Evolutionary conservation across 92 coral and sea anemone genomes (phyloP).

Genomic region (Phymanthus crucifer): DNA sequence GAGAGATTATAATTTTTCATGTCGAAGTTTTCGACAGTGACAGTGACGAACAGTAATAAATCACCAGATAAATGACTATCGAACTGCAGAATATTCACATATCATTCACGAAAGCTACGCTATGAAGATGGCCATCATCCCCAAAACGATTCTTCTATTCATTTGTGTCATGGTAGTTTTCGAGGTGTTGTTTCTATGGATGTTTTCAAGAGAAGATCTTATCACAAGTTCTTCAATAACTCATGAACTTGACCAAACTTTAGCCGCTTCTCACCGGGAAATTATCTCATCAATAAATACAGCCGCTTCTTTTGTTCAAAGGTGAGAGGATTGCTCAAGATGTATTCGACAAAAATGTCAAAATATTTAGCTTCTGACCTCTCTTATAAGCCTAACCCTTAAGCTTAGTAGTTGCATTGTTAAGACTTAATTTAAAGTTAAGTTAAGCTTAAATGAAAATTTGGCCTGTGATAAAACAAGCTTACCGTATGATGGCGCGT

Average conservation of each 20-base stretch:
- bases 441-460: too few species aligned
- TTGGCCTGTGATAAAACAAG: too few species aligned
- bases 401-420: too few species aligned
- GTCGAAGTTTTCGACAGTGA: too few species aligned
- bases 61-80: slow-evolving; percentile 15
- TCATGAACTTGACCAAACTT: neutral
- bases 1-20: too few species aligned
- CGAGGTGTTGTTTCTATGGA: slow-evolving; percentile 51
- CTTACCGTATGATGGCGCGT: too few species aligned
- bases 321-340: neutral
- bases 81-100: neutral
- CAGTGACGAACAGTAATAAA: neutral
- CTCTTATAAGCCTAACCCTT: too few species aligned
- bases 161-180: slow-evolving; percentile 46
- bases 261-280: neutral
- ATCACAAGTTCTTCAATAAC: neutral
- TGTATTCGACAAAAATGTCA: too few species aligned
- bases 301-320: neutral
- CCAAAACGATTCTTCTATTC: slow-evolving; percentile 42
- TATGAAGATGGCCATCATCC: slow-evolving; percentile 42
- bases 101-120: neutral
- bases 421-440: too few species aligned
- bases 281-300: neutral
- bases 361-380: too few species aligned
- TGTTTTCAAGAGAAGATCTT: slow-evolving; percentile 24